Percentiles rank a stretch among this genome's conserved stretches.
These are phyloP conservation scores for Channa striata DNA, from an alignment of 2,797 vertebrate genomes.

Conservation along the genomic window DNA sequence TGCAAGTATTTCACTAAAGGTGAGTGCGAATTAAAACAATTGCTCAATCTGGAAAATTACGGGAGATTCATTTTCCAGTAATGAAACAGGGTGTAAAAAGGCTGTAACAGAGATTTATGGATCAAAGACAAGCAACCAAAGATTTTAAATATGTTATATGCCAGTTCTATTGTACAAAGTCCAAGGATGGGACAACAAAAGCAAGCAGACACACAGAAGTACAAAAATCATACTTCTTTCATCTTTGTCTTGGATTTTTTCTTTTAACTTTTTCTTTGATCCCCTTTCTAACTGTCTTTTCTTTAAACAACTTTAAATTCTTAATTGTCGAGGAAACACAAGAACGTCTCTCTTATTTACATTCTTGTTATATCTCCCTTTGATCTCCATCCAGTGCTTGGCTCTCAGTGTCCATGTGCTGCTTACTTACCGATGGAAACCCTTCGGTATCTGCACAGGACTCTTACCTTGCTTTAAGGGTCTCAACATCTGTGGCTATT, in stretches of 20 bases:
- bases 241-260: constrained; percentile 34
- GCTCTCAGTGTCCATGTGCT: constrained; percentile 39
- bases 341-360: constrained; percentile 49
- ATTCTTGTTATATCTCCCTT: constrained; percentile 53
- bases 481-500: not conserved
- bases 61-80: too few relatives aligned
- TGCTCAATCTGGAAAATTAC: too few relatives aligned
- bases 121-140: too few relatives aligned
- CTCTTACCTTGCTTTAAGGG: not conserved
- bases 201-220: not conserved
- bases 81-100: too few relatives aligned
- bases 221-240: constrained; percentile 33
- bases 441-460: not conserved
- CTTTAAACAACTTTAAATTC: constrained; percentile 37
- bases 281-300: constrained; percentile 39
- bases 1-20: too few relatives aligned
- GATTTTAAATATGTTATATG: too few relatives aligned
- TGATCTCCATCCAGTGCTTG: constrained; percentile 51
- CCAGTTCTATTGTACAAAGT: too few relatives aligned
- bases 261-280: constrained; percentile 27
- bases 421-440: too few relatives aligned
- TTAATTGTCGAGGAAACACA: constrained; percentile 32
- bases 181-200: not conserved
- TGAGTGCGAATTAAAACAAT: too few relatives aligned
- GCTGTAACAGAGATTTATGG: too few relatives aligned